Evolutionary conservation across 2,888 invertebrate genomes (phyloP), one percentile per base, ranked within the genome.

Genomic region (Sinotaia quadrata): DNA sequence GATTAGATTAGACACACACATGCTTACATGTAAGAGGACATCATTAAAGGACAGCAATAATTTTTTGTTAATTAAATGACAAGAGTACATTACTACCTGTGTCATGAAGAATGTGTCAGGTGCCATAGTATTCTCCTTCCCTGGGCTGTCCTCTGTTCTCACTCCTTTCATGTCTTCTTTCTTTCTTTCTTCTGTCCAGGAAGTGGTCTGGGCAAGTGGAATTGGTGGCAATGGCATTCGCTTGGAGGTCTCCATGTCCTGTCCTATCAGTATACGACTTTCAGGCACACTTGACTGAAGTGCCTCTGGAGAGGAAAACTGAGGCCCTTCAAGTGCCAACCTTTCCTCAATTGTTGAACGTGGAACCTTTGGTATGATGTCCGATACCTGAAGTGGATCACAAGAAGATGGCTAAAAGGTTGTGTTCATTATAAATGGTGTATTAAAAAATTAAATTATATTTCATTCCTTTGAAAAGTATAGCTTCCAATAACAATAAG

Each of bases 81-180:
- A 37, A 3, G 21, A 1, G 18, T 8, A 21, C n/a, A 33, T 8
- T 12, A 41, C 12, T 34, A 85, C 83, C 82, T 85, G 85, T 36
- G 86, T 86, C 86, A 86, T 85, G 60, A 86, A 86, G 80, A 86
- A 85, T 7, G 84, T 81, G 49, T 81, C 80, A n/a, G 76, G 78
- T n/a, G 75, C 73, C 52, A 27, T 67, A 27, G 24, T 34, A 2
- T 61, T 24, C 33, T 36, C 58, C 36, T 56, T 49, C 12, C 58
- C 24, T 29, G 15, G 29, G 44, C n/a, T 2, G 33, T 7, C 10
- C 49, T 31, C 21, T n/a, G 31, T 67, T 58, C 47, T 66, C 54
- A 7, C 56, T 15, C 33, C 62, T 54, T 31, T 59, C 56, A 18
- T 60, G 52, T 71, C 47, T 27, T 60, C 56, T 49, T 29, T 33